A percentile compares a stretch with the other conserved stretches of the same genome.
phyloP scores from a whole-genome alignment of 2,888 invertebrate species.

The Dione vanillae region DNA sequence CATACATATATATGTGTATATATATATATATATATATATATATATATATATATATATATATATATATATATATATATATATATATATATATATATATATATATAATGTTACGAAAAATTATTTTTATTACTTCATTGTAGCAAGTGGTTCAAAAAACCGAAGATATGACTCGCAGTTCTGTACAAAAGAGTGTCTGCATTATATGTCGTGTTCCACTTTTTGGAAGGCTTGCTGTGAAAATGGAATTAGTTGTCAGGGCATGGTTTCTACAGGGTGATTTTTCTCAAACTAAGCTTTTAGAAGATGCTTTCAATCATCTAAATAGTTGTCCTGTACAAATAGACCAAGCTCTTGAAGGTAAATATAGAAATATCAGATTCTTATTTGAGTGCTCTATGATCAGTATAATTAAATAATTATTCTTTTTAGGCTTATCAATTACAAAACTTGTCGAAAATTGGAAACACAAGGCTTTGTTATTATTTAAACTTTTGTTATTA shows the following conservation, averaged over 20 bases:
- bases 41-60: no score
- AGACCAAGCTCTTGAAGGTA: constrained; percentile 81
- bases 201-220: constrained; percentile 95
- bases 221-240: constrained; percentile 97
- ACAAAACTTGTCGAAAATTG: constrained; percentile 92
- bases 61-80: no score
- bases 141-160: constrained; percentile 95
- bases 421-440: constrained; percentile 88
- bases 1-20: no score
- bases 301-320: constrained; percentile 96
- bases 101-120: neutral
- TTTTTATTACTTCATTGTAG: constrained; percentile 72
- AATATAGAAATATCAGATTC: constrained; percentile 7
- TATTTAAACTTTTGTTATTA: constrained; percentile 96
- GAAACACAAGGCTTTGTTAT: constrained; percentile 94
- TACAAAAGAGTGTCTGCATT: constrained; percentile 99
- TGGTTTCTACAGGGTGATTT: constrained; percentile 98
- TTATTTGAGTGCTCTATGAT: neutral
- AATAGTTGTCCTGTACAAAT: constrained; percentile 90
- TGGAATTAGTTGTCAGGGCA: constrained; percentile 97
- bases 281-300: constrained; percentile 92
- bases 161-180: constrained; percentile 98
- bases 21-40: no score
- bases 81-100: neutral
- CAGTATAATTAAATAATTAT: constrained; percentile 12